These are phyloP conservation scores for Lumbricus terrestris DNA, from an alignment of 2,888 invertebrate species.

Conservation along the genomic window DNA sequence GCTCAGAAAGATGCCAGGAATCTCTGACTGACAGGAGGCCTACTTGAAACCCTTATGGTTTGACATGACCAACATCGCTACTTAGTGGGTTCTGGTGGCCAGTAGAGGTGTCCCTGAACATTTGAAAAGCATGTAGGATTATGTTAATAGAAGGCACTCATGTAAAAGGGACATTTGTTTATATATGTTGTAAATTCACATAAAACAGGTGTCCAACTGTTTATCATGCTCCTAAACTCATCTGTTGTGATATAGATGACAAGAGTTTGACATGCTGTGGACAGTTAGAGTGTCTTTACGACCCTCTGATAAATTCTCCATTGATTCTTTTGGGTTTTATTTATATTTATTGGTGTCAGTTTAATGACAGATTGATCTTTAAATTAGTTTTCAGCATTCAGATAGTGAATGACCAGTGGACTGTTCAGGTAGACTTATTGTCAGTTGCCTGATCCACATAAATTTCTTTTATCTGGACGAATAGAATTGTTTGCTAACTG, in stretches of 20 bases:
- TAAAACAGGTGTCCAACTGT: not conserved
- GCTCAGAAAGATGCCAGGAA: too few relatives aligned
- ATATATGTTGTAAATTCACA: not conserved
- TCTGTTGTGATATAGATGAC: too few relatives aligned
- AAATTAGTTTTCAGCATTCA: not conserved
- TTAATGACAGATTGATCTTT: not conserved
- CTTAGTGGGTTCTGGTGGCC: not conserved
- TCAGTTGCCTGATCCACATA: not conserved
- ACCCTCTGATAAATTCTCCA: not conserved
- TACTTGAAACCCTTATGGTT: not conserved
- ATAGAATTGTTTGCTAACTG: not conserved
- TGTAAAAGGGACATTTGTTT: not conserved
- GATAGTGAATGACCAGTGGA: too few relatives aligned
- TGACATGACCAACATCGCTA: not conserved
- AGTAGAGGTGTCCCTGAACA: not conserved
- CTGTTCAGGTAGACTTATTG: not conserved
- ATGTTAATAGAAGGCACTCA: too few relatives aligned
- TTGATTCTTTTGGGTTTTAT: not conserved
- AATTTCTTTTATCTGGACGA: not conserved
- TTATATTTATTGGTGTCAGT: not conserved
- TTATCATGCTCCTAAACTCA: too few relatives aligned
- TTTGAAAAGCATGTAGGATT: not conserved
- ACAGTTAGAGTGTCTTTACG: not conserved
- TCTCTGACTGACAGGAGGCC: too few relatives aligned
- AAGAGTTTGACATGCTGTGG: too few relatives aligned